Conservation (phyloP, 2,888 invertebrate species). For the Cataglyphis altisquamis region DNA sequence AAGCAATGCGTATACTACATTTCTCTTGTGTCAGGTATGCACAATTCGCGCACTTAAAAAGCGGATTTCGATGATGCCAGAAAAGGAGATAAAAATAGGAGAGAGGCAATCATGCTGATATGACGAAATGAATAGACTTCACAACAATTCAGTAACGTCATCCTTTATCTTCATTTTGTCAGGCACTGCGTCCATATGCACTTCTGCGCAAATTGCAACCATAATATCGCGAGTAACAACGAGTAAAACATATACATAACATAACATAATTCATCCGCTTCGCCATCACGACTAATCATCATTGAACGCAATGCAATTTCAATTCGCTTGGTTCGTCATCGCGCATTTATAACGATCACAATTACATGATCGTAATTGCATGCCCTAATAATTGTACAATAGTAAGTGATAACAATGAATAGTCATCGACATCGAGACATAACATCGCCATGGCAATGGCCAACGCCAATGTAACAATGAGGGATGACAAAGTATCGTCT, state of each 20-base stretch:
- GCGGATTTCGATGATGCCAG: background rate
- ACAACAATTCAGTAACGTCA: conserved; percentile 47
- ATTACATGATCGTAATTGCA: conserved; percentile 49
- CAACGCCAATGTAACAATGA: conserved; percentile 41
- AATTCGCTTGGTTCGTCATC: conserved; percentile 29
- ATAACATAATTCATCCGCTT: conserved; percentile 40
- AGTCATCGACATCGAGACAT: conserved; percentile 27
- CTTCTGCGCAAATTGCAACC: conserved; percentile 6
- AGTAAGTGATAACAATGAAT: conserved; percentile 53
- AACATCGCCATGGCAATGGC: conserved; percentile 8
- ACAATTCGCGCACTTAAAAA: background rate
- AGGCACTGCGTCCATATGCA: conserved; percentile 35
- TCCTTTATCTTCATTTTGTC: conserved; percentile 49
- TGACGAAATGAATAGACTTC: conserved; percentile 35
- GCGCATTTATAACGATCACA: conserved; percentile 29
- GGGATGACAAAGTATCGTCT: conserved; percentile 56
- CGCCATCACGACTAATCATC: conserved; percentile 14
- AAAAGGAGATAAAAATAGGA: conserved; percentile 17
- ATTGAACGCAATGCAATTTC: conserved; percentile 24
- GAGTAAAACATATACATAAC: conserved; percentile 35
- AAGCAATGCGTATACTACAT: conserved; percentile 2
- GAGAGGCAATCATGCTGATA: background rate
- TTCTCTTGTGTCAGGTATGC: background rate
- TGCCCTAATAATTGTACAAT: conserved; percentile 51
- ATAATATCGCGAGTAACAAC: conserved; percentile 41